Base-by-base conservation (phyloP, 23 tunicate genomes). In the Ascidia mentula region DNA sequence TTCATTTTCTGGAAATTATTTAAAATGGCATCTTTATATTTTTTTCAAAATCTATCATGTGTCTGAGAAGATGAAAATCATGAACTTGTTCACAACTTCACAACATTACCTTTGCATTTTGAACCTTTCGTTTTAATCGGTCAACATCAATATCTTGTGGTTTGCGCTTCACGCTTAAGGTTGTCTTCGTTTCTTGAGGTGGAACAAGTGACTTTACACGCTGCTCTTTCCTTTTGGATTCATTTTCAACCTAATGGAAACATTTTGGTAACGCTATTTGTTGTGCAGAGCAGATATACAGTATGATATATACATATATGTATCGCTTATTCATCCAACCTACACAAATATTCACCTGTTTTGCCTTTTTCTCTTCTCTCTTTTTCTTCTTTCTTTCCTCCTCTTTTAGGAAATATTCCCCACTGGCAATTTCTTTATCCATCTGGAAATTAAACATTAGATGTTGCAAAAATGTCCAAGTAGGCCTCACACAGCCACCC, bases 351-450 rank as follows among this genome's bases (percentile, higher is more conserved):
- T 33, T 46, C 31, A 83, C 89, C 84, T 95, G 82, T 85, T 85
- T 85, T 6, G 72, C 82, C 39, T 88, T 92, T 45, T 74, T 42
- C 40, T 84, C 85, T 60, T 95, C 82, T 31, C 32, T 31, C 59
- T 90, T 95, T 74, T 87, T 82, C 32, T 79, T 46, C 26, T 83
- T 89, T 34, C 91, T 45, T 38, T 95, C 96, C 1, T 82, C 69
- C 72, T 89, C 99, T 78, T 90, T 90, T 12, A 95, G 81, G 77
- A 95, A 95, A 71, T 95, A 95, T 78, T 95, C 99, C 15, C 99
- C 99, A 53, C 92, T 86, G 37, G 89, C 99, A 13, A 95, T 85
- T 74, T 95, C 91, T 78, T 89, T 89, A 39, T 89, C 95, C 72
- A 84, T 74, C 90, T 83, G 59, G 32, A 71, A 38, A n/a, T n/a